A percentile compares a stretch with the other conserved stretches of the same genome.
Conservation (phyloP, 2,797 vertebrate genomes). For the Buphagus erythrorhynchus region DNA sequence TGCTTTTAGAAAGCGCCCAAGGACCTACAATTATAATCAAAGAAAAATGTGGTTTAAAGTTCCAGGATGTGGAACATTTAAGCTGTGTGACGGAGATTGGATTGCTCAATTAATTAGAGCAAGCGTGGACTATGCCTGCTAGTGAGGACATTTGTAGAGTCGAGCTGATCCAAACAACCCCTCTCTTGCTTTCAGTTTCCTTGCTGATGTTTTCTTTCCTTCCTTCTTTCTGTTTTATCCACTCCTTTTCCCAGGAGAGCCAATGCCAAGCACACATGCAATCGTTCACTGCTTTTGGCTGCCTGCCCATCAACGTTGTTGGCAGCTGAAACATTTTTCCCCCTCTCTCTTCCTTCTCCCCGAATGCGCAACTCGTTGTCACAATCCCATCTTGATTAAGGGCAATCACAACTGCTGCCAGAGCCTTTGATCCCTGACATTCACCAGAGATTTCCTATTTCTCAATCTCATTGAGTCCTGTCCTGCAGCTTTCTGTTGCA, state of each 20-base stretch:
- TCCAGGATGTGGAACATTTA: not conserved
- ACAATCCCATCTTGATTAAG: fast-evolving
- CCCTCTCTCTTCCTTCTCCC: not conserved
- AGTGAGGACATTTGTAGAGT: not conserved
- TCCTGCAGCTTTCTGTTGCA: not conserved
- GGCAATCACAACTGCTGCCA: not conserved
- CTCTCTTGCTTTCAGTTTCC: not conserved
- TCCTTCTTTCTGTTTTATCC: not conserved
- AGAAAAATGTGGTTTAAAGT: not conserved
- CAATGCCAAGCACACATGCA: not conserved
- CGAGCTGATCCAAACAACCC: not conserved
- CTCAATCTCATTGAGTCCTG: not conserved
- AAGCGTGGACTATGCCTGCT: not conserved
- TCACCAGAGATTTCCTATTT: not conserved
- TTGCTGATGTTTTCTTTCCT: not conserved
- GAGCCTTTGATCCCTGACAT: not conserved
- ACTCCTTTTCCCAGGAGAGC: not conserved
- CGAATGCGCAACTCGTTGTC: fast-evolving
- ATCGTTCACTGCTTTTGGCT: not conserved
- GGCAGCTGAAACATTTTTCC: not conserved
- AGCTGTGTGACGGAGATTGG: not conserved
- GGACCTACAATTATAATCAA: not conserved
- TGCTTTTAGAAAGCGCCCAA: not conserved
- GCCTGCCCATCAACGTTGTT: fast-evolving
- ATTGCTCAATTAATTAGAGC: not conserved